Base-by-base conservation (phyloP, 53 echinoderm and acorn worm genomes). In the Holothuria leucospilota region DNA sequence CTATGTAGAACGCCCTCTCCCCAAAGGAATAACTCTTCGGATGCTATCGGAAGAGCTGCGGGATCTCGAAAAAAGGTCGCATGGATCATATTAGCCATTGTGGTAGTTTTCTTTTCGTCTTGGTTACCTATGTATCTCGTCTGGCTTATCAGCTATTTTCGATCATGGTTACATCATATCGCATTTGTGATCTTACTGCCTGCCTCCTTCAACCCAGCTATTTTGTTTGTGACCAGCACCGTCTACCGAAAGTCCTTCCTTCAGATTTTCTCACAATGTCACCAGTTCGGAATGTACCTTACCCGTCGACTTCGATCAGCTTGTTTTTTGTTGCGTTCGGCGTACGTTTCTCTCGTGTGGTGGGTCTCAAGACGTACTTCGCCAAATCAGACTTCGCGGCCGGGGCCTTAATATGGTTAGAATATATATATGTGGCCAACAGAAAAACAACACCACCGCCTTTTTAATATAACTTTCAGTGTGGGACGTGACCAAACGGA, bases 51-150 rank as follows among this genome's bases (percentile, higher is more conserved):
- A 29, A 69, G 69, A 20, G 69, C 30, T 16, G 2, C 25, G 69
- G 15, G 69, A 39, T 69, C 69, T 18, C 69, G 69, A 11, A 69
- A 29, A 29, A 69, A 29, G 18, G 34, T 69, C 25, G 69, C 34
- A 10, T 34, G 69, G 20, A 69, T 69, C 28, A 24, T 69, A 18
- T 18, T 69, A n/a, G 69, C 69, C 20, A 69, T 69, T 29, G 29
- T 20, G 11, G 20, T 20, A 11, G 14, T 30, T 13, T 69, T 69
- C 39, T 69, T 69, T 20, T 7, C 39, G 12, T 69, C 69, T 18
- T 69, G 69, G 69, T 69, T 69, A 38, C 69, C 69, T 20, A 38
- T 69, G 39, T 69, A 69, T 65, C 20, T 65, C 23, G 20, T n/a
- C n/a, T n/a, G n/a, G n/a, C n/a, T n/a, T n/a, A n/a, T n/a, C n/a